Conservation (phyloP, 2,888 invertebrate genomes). For the Polia nebulosa region DNA sequence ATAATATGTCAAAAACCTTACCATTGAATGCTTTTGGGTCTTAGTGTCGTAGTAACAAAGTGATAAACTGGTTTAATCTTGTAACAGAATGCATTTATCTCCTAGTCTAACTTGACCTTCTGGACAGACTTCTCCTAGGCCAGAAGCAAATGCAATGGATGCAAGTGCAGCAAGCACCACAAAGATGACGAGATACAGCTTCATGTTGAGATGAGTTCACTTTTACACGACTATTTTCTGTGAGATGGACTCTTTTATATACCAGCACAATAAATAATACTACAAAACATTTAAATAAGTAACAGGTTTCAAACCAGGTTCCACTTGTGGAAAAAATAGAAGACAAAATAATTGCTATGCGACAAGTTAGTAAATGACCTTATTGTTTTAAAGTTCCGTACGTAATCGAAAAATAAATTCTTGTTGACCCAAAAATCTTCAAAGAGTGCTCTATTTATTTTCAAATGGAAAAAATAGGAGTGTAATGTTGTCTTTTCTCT, state of each 20-base stretch:
- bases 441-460: too few species aligned
- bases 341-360: too few species aligned
- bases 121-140: background rate
- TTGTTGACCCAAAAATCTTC: too few species aligned
- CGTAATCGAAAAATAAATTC: too few species aligned
- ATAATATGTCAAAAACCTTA: background rate
- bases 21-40: background rate
- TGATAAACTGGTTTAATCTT: background rate
- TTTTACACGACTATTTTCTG: background rate
- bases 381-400: too few species aligned
- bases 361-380: too few species aligned
- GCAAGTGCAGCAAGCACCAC: constrained; percentile 14
- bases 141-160: background rate
- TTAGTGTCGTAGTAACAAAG: background rate
- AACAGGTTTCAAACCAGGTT: too few species aligned
- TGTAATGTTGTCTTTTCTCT: too few species aligned
- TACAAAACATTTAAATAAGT: too few species aligned
- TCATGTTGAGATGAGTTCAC: background rate
- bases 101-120: background rate
- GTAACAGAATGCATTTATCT: background rate
- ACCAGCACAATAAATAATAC: background rate
- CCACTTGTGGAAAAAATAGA: too few species aligned
- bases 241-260: background rate
- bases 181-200: constrained; percentile 12
- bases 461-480: too few species aligned